These are phyloP conservation scores for Acronicta psi DNA, from an alignment of 2,888 invertebrate genomes.

Conservation along the genomic window DNA sequence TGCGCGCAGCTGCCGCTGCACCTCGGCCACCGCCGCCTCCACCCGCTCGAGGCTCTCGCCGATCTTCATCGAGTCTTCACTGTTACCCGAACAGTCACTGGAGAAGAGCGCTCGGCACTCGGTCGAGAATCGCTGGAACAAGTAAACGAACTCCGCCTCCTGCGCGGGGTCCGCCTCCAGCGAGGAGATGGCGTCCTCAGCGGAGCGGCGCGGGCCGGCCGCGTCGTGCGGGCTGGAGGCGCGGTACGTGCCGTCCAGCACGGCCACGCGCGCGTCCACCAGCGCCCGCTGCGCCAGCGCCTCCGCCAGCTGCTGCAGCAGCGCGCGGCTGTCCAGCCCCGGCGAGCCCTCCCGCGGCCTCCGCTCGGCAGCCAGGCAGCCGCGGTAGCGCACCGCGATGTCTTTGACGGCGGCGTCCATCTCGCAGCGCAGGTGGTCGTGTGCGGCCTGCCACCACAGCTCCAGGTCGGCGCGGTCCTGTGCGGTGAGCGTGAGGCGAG, in stretches of 20 bases:
- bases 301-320: conserved; percentile 67
- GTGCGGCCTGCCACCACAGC: conserved; percentile 93
- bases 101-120: conserved; percentile 90
- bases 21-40: conserved; percentile 82
- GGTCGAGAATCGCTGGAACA: conserved; percentile 90
- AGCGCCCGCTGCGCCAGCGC: conserved; percentile 79
- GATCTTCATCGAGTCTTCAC: conserved; percentile 89
- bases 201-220: conserved; percentile 61
- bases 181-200: conserved; percentile 80
- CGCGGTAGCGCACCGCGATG: conserved; percentile 91
- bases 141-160: conserved; percentile 91
- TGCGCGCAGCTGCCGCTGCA: conserved; percentile 76
- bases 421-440: conserved; percentile 91
- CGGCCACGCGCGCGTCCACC: conserved; percentile 93
- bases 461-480: conserved; percentile 92
- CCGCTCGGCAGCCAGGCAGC: conserved; percentile 83
- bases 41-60: conserved; percentile 86
- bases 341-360: conserved; percentile 75
- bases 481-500: conserved; percentile 90
- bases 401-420: conserved; percentile 92
- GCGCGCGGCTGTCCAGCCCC: conserved; percentile 67
- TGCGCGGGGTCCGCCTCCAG: conserved; percentile 89
- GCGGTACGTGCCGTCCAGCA: conserved; percentile 90
- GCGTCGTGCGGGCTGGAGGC: conserved; percentile 64
- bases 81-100: conserved; percentile 88